Percentiles rank a stretch among this genome's conserved stretches.
Evolutionary conservation across 2,113 vertebrate species (phyloP).

Genomic region (Microtus richardsoni): DNA sequence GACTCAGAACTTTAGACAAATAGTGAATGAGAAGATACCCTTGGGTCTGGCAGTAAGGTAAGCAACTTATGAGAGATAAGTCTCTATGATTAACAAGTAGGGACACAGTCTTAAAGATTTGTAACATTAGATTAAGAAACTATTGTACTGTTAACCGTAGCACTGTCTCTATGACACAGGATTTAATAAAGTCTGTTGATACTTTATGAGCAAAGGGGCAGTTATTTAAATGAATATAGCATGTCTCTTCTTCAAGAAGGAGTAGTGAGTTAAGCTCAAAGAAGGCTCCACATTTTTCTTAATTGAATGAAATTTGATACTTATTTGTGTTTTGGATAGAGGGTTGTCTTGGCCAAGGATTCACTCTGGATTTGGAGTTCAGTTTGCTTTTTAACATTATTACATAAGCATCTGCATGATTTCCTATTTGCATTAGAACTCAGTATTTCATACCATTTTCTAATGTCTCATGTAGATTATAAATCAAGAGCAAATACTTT

Average conservation of each 20-base stretch:
- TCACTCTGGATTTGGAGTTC: slow-evolving; percentile 52
- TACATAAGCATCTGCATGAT: slow-evolving; percentile 57
- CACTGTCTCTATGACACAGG: background rate
- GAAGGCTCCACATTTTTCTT: background rate
- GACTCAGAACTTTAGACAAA: background rate
- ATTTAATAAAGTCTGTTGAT: slow-evolving; percentile 48
- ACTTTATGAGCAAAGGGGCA: slow-evolving; percentile 34
- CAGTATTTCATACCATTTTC: slow-evolving; percentile 56
- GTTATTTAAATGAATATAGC: slow-evolving; percentile 45
- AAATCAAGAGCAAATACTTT: slow-evolving; percentile 37
- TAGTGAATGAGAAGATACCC: background rate
- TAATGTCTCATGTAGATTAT: slow-evolving; percentile 16
- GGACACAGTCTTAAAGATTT: background rate
- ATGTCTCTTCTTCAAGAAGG: background rate
- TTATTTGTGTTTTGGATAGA: background rate
- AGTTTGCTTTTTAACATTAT: slow-evolving; percentile 46
- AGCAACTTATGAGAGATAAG: background rate
- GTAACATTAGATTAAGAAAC: slow-evolving; percentile 20
- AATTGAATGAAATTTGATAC: slow-evolving; percentile 35
- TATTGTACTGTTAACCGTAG: slow-evolving; percentile 17
- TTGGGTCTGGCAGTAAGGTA: background rate
- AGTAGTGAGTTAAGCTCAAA: background rate
- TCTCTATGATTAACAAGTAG: background rate
- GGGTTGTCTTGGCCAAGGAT: slow-evolving; percentile 31
- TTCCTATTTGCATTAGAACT: slow-evolving; percentile 53